These are phyloP conservation scores for Epiblema foenella DNA, from an alignment of 2,888 invertebrate genomes.

Conservation along the genomic window DNA sequence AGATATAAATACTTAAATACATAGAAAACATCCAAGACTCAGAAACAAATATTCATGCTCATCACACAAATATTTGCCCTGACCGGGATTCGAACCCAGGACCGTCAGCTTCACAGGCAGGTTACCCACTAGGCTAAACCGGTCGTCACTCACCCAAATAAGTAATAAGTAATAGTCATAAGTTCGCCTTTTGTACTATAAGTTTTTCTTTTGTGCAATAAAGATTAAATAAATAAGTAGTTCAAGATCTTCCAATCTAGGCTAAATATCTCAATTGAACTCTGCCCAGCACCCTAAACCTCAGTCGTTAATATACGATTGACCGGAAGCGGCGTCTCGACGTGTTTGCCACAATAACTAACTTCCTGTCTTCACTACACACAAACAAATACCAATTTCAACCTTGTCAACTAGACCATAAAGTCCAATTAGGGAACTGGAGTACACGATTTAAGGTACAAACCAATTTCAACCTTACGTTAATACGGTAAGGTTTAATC, in stretches of 20 bases:
- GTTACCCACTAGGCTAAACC: too few relatives aligned
- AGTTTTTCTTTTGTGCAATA: too few relatives aligned
- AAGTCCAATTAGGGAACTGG: neutral
- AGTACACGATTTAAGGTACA: neutral
- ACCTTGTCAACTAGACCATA: neutral
- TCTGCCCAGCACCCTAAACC: conserved; percentile 27
- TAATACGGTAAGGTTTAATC: neutral
- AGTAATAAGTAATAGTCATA: too few relatives aligned
- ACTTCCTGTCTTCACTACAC: conserved; percentile 24
- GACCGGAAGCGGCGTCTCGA: conserved; percentile 31
- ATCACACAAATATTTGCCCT: too few relatives aligned
- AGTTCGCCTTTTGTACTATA: too few relatives aligned
- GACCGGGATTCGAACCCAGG: too few relatives aligned
- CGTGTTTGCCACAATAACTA: conserved; percentile 32
- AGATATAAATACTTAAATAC: too few relatives aligned
- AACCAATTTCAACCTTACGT: neutral
- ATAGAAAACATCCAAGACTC: too few relatives aligned
- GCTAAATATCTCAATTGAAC: conserved; percentile 16
- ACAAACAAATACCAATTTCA: neutral
- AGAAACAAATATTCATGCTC: too few relatives aligned
- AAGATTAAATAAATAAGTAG: too few relatives aligned
- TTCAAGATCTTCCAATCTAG: neutral
- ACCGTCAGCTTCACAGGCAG: too few relatives aligned
- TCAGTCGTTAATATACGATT: neutral
- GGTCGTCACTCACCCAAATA: too few relatives aligned